Evolutionary conservation across 2,797 vertebrate genomes (phyloP).

Genomic region (Dendrocincla fuliginosa): DNA sequence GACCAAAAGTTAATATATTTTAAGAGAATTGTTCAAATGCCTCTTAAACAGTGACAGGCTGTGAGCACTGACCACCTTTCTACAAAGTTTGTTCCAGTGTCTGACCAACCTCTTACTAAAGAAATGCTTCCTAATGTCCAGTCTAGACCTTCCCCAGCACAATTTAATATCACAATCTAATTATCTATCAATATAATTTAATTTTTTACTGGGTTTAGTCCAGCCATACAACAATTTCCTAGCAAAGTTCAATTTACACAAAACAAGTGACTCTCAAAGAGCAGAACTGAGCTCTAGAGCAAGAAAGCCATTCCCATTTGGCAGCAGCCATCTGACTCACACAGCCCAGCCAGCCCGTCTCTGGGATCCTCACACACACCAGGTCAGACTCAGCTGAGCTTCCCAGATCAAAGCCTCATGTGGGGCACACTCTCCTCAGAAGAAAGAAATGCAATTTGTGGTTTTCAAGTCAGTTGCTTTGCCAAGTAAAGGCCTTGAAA

Average conservation of each 20-base stretch:
- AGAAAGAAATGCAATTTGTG: background rate
- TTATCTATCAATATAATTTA: background rate
- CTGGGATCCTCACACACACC: background rate
- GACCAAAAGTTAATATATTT: background rate
- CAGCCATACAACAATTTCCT: background rate
- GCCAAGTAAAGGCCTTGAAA: background rate
- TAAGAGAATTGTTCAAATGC: background rate
- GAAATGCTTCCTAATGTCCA: background rate
- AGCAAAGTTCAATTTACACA: background rate
- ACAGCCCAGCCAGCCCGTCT: background rate
- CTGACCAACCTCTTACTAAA: background rate
- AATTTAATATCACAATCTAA: background rate
- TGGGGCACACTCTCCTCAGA: background rate
- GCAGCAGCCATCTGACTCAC: background rate
- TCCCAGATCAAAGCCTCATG: slow-evolving; percentile 39
- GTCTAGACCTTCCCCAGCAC: background rate
- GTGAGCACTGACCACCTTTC: background rate
- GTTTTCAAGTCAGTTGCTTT: background rate
- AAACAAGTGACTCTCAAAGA: background rate
- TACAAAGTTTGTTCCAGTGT: background rate
- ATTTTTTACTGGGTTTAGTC: background rate
- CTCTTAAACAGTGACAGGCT: background rate
- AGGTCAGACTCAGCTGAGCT: background rate
- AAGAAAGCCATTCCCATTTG: background rate
- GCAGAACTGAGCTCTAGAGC: background rate